Evolutionary conservation across 2,797 vertebrate genomes (phyloP).

Genomic region (Knipowitschia caucasica): DNA sequence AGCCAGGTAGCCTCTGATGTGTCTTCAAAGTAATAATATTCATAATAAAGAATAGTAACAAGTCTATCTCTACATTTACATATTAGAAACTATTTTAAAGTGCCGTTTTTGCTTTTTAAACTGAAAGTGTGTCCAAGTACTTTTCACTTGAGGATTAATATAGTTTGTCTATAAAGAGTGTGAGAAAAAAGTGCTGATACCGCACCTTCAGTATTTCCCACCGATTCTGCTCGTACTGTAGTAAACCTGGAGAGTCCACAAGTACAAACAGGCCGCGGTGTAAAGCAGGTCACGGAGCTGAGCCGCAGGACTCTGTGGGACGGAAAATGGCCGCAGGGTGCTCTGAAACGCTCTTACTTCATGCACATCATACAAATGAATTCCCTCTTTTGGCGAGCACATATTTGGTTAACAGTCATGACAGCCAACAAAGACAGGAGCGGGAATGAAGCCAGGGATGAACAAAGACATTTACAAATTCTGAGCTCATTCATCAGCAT

Average conservation of each 20-base stretch:
- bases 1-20: no score
- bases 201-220: not conserved
- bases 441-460: constrained; percentile 14
- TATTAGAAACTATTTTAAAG: no score
- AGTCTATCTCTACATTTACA: no score
- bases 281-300: constrained; percentile 60
- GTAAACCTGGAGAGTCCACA: constrained; percentile 33
- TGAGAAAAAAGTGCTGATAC: no score
- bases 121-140: no score
- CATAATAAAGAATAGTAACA: no score
- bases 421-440: constrained; percentile 20
- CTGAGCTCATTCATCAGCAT: no score
- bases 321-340: constrained; percentile 47
- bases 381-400: constrained; percentile 18
- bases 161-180: no score
- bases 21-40: no score
- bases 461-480: not conserved
- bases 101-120: no score
- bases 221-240: no score
- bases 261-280: constrained; percentile 57
- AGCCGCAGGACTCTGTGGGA: constrained; percentile 51
- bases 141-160: no score
- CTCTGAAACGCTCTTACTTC: constrained; percentile 28
- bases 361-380: constrained; percentile 40
- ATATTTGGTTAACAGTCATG: constrained; percentile 32